Base-by-base conservation (phyloP, 2,888 invertebrate genomes). In the Drepana falcataria region DNA sequence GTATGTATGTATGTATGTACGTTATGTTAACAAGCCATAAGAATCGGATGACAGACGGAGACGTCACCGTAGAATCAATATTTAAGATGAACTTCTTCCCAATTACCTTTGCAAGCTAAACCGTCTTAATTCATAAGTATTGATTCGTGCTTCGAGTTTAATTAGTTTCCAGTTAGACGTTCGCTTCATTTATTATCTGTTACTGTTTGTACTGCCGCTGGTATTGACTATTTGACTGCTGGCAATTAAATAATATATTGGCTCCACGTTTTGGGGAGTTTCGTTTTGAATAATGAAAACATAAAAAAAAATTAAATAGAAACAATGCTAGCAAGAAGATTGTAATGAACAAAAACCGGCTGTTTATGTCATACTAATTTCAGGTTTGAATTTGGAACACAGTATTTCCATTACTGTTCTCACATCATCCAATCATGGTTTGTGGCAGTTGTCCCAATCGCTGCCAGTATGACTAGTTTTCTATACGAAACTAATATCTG, bases 41-140 rank as follows among this genome's bases (percentile, higher is more conserved):
- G 4, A 37, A 37, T 3, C 37, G 37, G 6, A 1, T 6, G 44
- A 4, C 44, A 9, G 9, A 9, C 58, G 61, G 57, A 61, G 69
- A 66, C 75, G 76, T 76, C 75, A 75, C 72, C 64, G 69, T 72
- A 75, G 71, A 78, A 80, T 81, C 82, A 85, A 86, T 84, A 87
- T 87, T 86, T 80, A 75, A 78, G 74, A 77, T 77, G 75, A 85
- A 83, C 83, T 85, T 85, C 81, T 75, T 80, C 77, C 79, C 83
- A 85, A 87, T 87, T 87, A 85, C 85, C 85, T 86, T 76, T 73
- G 82, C 79, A 77, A 87, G 81, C 82, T 83, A 77, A 81, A 83
- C 77, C 79, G 76, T 85, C 85, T 85, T 85, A 83, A 87, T 87
- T 86, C 83, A 81, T 81, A 84, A 85, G 85, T 85, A 90, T 90